Percentiles rank a stretch among this genome's conserved stretches.
phyloP scores from a whole-genome alignment of 2,113 vertebrate genomes.

The Heterotilapia buettikoferi region DNA sequence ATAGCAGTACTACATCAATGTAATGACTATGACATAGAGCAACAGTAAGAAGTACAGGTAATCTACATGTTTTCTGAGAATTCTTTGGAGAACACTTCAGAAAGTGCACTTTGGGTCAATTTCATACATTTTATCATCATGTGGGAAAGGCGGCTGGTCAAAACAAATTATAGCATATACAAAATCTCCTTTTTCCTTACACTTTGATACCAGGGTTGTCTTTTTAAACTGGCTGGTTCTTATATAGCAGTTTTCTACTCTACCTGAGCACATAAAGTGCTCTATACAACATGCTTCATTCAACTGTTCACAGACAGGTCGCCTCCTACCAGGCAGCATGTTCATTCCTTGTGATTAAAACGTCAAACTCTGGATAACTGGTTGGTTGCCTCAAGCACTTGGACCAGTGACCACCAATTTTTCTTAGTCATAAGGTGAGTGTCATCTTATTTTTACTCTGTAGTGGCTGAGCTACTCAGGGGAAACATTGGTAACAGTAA shows the following conservation, averaged over 20 bases:
- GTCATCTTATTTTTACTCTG: not conserved
- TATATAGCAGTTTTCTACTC: not conserved
- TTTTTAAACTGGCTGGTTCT: not conserved
- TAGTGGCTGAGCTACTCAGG: not conserved
- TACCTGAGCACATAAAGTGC: not conserved
- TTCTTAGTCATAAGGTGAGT: not conserved
- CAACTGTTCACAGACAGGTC: not conserved
- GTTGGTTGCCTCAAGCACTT: not conserved
- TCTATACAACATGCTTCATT: not conserved
- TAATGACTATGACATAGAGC: not conserved
- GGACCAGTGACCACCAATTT: not conserved
- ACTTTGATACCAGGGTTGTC: not conserved
- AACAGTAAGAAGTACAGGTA: not conserved
- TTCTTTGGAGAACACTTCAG: not conserved
- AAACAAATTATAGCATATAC: not conserved
- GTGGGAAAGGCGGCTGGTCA: rapidly evolving
- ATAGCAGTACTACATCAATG: not conserved
- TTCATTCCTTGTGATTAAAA: not conserved
- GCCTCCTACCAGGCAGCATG: not conserved
- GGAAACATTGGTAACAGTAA: not conserved
- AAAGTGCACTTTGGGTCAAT: not conserved
- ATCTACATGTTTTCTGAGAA: not conserved
- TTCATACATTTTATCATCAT: not conserved
- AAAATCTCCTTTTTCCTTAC: not conserved
- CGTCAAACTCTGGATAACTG: not conserved